These are phyloP conservation scores for Menura novaehollandiae DNA, from an alignment of 2,113 vertebrate genomes.

Conservation along the genomic window DNA sequence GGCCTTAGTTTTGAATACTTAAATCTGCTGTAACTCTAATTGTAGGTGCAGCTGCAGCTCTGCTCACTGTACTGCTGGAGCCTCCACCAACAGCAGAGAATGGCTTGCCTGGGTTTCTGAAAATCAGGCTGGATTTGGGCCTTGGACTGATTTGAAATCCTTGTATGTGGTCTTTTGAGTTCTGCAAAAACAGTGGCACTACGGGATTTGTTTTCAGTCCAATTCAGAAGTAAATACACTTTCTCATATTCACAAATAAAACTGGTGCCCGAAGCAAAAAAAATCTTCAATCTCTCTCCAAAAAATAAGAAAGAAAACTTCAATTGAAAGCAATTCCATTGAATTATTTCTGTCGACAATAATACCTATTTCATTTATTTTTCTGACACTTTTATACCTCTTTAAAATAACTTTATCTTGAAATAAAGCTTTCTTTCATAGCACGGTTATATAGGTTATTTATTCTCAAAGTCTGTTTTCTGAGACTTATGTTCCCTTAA, in stretches of 20 bases:
- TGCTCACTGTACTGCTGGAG: background rate
- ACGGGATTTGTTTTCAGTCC: background rate
- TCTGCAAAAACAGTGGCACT: background rate
- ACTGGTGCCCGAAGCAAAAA: background rate
- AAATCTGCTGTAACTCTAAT: background rate
- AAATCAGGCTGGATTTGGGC: background rate
- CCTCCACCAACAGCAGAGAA: background rate
- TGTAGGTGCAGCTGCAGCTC: background rate
- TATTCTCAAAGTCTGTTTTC: background rate
- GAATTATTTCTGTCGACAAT: background rate
- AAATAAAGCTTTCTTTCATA: background rate
- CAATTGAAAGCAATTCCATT: background rate
- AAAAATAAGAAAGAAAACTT: background rate
- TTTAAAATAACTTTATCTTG: background rate
- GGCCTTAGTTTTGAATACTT: conserved; percentile 17
- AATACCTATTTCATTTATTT: background rate
- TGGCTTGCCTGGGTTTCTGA: background rate
- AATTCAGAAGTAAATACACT: background rate
- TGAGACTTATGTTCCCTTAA: background rate
- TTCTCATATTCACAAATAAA: background rate
- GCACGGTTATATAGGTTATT: background rate
- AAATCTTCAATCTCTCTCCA: background rate
- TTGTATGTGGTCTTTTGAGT: background rate
- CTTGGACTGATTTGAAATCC: background rate
- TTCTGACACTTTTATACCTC: background rate